Evolutionary conservation across 2,113 vertebrate genomes (phyloP), one percentile per base, ranked within the genome.

Genomic region (Gulo gulo): DNA sequence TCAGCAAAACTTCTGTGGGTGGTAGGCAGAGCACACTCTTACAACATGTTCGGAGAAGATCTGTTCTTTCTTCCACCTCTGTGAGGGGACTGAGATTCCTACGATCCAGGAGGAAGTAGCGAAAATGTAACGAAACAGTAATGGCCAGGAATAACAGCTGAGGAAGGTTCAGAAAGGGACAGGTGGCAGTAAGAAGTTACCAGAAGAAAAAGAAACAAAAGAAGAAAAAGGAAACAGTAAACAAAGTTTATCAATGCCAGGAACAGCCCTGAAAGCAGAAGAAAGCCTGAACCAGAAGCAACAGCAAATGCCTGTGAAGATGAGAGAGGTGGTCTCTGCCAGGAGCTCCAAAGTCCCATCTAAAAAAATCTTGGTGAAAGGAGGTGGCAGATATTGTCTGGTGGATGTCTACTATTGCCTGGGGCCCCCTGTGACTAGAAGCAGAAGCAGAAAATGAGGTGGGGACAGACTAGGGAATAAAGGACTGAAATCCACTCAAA

Each of bases 11-110:
- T 0, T 96, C 92, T 4, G 9, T 16, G 6, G 96, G 12, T 6
- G 96, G 92, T 63, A 97, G 92, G 57, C 42, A 73, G 52, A 97
- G 23, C 34, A 97, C 57, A 10, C 87, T 76, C 65, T 55, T 89
- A 55, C 18, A 94, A 73, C 97, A 94, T 0, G 65, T 55, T 21
- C 7, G 47, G 26, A 97, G 88, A 0, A 97, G n/a, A 14, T 92
- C 71, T 47, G 21, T 6, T 52, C 73, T 85, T 16, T 61, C 47
- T 52, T 94, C 94, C 23, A 34, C 0, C 7, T 81, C 29, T n/a
- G 89, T 36, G 65, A 79, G 42, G 29, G 94, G 96, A 50, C 31
- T 42, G 71, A 95, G 42, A 5, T 81, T 73, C 57, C 97, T 97
- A 67, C 34, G 42, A 65, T 3, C 12, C 65, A 39, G 21, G 36